A percentile compares a stretch with the other conserved stretches of the same genome.
phyloP scores from a whole-genome alignment of 1,140 invertebrate genomes.

The Drosophila insularis region DNA sequence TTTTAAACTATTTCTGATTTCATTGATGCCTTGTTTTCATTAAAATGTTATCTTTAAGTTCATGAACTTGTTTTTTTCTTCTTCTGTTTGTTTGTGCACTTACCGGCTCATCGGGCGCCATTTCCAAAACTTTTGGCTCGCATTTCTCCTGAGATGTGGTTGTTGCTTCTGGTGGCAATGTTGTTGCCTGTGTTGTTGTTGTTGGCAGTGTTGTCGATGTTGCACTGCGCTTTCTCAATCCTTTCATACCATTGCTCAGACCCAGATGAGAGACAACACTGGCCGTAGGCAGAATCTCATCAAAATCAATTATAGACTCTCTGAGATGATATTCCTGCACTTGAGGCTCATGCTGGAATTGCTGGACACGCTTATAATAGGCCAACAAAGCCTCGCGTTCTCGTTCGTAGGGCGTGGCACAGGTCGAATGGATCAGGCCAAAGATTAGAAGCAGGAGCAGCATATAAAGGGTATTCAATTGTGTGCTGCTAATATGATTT shows the following conservation, averaged over 20 bases:
- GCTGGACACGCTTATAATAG: constrained; percentile 68
- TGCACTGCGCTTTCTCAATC: constrained; percentile 65
- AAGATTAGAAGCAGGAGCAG: constrained; percentile 53
- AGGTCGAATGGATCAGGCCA: constrained; percentile 32
- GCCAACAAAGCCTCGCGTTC: constrained; percentile 66
- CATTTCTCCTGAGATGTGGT: constrained; percentile 58
- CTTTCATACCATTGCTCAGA: constrained; percentile 45
- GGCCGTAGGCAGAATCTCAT: constrained; percentile 58
- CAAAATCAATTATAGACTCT: constrained; percentile 52
- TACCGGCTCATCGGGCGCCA: constrained; percentile 77
- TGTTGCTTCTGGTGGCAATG: constrained; percentile 33
- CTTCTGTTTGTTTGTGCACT: constrained; percentile 43
- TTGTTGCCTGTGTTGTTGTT: constrained; percentile 10
- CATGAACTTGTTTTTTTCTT: background rate
- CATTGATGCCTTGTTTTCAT: background rate
- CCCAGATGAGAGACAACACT: constrained; percentile 52
- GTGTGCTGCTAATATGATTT: constrained; percentile 29
- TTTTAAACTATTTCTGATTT: too few species aligned
- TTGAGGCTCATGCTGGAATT: constrained; percentile 46
- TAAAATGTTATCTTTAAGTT: background rate
- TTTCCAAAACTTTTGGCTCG: constrained; percentile 74
- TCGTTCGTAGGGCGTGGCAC: constrained; percentile 42
- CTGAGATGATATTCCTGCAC: constrained; percentile 53
- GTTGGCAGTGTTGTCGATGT: constrained; percentile 46
- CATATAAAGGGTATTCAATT: constrained; percentile 49